Base-by-base conservation (phyloP, 2,888 invertebrate species). In the Masnerella sp. region DNA sequence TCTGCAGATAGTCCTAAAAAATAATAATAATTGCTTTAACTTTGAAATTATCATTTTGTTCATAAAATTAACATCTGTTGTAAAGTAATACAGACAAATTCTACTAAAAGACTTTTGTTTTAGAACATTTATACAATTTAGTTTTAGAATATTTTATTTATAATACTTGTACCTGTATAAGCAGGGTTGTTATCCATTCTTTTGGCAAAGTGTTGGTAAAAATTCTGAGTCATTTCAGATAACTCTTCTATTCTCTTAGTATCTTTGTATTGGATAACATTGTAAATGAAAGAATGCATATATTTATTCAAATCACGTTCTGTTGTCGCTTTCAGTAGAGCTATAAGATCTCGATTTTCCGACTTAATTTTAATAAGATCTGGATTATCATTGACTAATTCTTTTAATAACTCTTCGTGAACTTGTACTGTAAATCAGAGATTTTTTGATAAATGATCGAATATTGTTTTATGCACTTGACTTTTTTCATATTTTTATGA, bases 211-310 rank as follows among this genome's bases (percentile, higher is more conserved):
- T 90, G 90, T 88, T 93, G 94, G 87, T 98, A 99, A 84, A 95
- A 96, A 82, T 95, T 94, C 88, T 98, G 98, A 22, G 96, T 94
- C 42, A 94, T 89, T 83, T 97, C 97, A 0, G 97, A 96, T 25
- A 97, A 88, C 76, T 98, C 96, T 65, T 97, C 97, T 1, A 96
- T 92, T 7, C 90, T 88, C 85, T 91, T 90, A 0, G 89, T 86
- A 71, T 90, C 90, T 34, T 91, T 89, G 78, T 90, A 90, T 78
- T 90, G 90, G 28, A 91, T 87, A 38, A 93, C 90, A 81, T 92
- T 92, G 75, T 89, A 88, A 54, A 92, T 91, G 81, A 93, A 91
- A n/a, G 89, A 87, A 81, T 92, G 91, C 8, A 93, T 92, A 79
- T 92, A 93, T 78, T 91, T 91, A 49, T 92, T 90, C 38, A 94